A percentile compares a stretch with the other conserved stretches of the same genome.
Conservation (phyloP, 2,888 invertebrate species). For the Epistrophe grossulariae region DNA sequence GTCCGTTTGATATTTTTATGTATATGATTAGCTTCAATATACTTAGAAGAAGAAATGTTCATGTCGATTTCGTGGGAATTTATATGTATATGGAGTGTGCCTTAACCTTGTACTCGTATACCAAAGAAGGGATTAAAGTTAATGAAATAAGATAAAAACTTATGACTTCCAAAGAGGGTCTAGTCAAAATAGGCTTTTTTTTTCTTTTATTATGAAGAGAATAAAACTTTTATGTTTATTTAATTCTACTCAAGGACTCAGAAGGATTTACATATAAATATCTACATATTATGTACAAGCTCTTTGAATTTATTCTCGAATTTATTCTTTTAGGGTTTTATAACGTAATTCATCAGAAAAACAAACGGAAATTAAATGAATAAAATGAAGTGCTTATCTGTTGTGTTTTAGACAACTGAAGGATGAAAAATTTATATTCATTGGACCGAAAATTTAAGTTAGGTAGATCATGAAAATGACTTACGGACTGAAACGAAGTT, state of each 20-base stretch:
- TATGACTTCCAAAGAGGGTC: neutral
- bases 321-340: neutral
- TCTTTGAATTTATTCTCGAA: neutral
- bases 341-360: neutral
- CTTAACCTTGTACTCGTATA: neutral
- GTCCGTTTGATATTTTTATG: neutral
- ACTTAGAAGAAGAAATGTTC: constrained; percentile 5
- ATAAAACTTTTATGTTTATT: constrained; percentile 7
- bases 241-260: neutral
- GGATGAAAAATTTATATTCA: too few relatives aligned
- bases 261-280: neutral
- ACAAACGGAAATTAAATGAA: neutral
- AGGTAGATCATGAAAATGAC: too few relatives aligned
- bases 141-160: constrained; percentile 26
- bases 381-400: neutral
- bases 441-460: too few relatives aligned
- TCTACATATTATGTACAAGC: too few relatives aligned
- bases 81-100: neutral
- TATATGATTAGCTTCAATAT: constrained; percentile 30
- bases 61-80: constrained; percentile 55
- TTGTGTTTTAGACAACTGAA: neutral
- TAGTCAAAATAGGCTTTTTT: neutral
- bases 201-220: neutral
- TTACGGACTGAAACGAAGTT: too few relatives aligned
- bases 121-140: constrained; percentile 9